A percentile compares a stretch with the other conserved stretches of the same genome.
phyloP scores from a whole-genome alignment of 2,113 vertebrate genomes.

The Nipponia nippon region DNA sequence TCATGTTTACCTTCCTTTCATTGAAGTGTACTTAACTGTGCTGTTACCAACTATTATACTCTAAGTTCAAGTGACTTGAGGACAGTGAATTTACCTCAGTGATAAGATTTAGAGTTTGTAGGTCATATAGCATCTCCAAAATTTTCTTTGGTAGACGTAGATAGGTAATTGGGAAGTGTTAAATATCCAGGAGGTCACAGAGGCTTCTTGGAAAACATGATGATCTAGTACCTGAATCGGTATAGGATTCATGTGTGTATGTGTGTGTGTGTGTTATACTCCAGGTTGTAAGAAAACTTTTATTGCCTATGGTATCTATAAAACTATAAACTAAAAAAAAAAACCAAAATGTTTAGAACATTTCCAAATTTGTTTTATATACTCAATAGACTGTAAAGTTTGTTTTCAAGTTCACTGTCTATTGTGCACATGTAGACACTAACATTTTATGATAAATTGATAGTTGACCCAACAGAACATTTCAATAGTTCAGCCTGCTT shows the following conservation, averaged over 20 bases:
- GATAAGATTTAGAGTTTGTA: background rate
- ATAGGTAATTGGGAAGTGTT: background rate
- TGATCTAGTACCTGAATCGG: background rate
- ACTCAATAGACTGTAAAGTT: background rate
- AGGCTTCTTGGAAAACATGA: background rate
- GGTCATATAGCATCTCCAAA: background rate
- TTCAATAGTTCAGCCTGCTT: background rate
- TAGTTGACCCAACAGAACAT: slow-evolving; percentile 32
- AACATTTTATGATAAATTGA: slow-evolving; percentile 21
- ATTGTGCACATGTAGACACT: background rate
- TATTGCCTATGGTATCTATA: background rate
- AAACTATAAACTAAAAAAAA: background rate
- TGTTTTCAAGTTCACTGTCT: background rate
- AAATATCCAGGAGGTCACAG: background rate
- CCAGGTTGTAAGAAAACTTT: background rate
- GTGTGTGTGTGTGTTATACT: background rate
- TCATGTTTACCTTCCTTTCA: background rate
- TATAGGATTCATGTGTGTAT: background rate
- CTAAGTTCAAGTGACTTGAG: background rate
- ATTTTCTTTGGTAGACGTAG: background rate
- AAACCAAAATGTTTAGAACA: background rate
- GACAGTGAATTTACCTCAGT: background rate
- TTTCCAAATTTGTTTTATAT: background rate
- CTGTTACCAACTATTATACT: background rate
- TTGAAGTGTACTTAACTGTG: background rate